phyloP scores from a whole-genome alignment of 2,113 vertebrate genomes.

The Sphyrna mokarran region DNA sequence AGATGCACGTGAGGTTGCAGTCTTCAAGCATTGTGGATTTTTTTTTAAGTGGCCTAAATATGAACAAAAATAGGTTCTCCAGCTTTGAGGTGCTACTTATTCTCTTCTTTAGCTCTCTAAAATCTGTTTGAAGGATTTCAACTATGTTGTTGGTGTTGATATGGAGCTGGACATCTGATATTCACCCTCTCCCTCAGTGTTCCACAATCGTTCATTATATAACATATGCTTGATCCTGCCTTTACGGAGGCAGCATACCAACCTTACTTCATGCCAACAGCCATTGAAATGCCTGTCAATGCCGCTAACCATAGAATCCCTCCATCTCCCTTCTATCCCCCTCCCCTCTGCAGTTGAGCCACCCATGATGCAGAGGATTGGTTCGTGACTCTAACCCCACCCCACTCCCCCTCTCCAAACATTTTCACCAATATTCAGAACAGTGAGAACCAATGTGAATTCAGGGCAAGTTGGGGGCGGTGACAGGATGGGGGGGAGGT shows the following conservation, averaged over 20 bases:
- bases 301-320: background rate
- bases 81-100: background rate
- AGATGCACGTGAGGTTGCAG: background rate
- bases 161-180: no score
- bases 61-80: background rate
- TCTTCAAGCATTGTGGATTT: background rate
- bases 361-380: no score
- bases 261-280: background rate
- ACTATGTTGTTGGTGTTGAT: background rate
- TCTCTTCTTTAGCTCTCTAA: background rate
- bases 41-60: background rate
- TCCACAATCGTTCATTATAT: no score
- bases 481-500: no score
- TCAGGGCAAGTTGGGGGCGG: no score
- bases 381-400: no score
- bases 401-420: no score
- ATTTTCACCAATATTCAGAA: no score
- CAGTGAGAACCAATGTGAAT: no score
- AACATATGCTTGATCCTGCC: no score
- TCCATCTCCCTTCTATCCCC: background rate
- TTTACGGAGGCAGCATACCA: background rate
- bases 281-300: background rate
- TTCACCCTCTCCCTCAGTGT: no score
- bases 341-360: no score
- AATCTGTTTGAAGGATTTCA: background rate